A percentile compares a stretch with the other conserved stretches of the same genome.
Evolutionary conservation across 2,888 invertebrate species (phyloP).

Genomic region (Patella depressa): DNA sequence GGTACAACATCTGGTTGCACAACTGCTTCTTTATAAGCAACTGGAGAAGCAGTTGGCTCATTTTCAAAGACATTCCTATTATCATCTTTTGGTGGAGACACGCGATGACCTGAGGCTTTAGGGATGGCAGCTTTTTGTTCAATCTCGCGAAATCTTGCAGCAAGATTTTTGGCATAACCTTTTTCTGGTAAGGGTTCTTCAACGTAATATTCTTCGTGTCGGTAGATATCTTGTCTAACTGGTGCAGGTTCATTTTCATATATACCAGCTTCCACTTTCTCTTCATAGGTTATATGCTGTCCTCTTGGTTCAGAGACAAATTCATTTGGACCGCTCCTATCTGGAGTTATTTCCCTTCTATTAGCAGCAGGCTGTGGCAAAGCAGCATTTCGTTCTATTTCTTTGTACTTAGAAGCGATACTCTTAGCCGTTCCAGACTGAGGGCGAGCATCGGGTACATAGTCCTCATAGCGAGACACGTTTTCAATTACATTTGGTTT

Average conservation of each 20-base stretch:
- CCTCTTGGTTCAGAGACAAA: slow-evolving; percentile 25
- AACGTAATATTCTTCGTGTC: slow-evolving; percentile 16
- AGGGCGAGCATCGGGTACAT: slow-evolving; percentile 57
- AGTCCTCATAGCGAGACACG: slow-evolving; percentile 49
- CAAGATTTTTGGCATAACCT: slow-evolving; percentile 56
- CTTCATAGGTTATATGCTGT: slow-evolving; percentile 32
- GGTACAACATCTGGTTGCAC: slow-evolving; percentile 51
- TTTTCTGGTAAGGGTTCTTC: slow-evolving; percentile 55
- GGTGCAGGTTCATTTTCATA: slow-evolving; percentile 38
- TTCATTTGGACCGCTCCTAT: slow-evolving; percentile 10
- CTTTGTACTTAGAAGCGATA: slow-evolving; percentile 89
- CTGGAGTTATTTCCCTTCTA: slow-evolving; percentile 12
- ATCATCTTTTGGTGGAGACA: slow-evolving; percentile 58
- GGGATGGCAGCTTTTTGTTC: slow-evolving; percentile 47
- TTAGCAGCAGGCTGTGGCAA: slow-evolving; percentile 74
- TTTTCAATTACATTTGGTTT: slow-evolving; percentile 48
- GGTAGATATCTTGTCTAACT: not conserved
- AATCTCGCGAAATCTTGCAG: slow-evolving; percentile 57
- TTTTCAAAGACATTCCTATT: slow-evolving; percentile 53
- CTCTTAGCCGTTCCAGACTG: slow-evolving; percentile 83
- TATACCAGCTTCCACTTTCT: slow-evolving; percentile 37
- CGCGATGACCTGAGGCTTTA: slow-evolving; percentile 47
- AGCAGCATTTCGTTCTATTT: slow-evolving; percentile 78
- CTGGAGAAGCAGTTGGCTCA: slow-evolving; percentile 42
- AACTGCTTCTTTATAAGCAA: slow-evolving; percentile 49